Evolutionary conservation across 37 sponge, comb jelly and placozoan species (phyloP).

Genomic region (Theonella swinhoei): DNA sequence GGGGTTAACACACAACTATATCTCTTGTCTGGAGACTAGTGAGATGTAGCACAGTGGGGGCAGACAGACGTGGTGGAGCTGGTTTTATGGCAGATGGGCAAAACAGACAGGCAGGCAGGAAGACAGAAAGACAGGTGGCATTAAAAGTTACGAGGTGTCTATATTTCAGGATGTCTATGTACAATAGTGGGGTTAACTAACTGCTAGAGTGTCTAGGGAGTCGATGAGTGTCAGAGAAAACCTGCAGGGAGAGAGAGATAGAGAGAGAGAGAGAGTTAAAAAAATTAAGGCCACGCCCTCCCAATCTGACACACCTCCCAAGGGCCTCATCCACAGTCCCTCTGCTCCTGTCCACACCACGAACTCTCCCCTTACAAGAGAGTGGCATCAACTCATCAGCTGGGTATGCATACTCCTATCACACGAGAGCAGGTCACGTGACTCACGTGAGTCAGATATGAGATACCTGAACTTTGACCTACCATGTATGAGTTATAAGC

Average conservation of each 20-base stretch:
- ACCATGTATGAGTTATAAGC: constrained; percentile 96
- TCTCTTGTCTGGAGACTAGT: no score
- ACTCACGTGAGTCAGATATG: neutral
- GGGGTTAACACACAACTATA: no score
- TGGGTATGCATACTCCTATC: constrained; percentile 90
- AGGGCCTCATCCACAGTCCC: constrained; percentile 97
- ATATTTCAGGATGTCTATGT: no score
- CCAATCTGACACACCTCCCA: constrained; percentile 60
- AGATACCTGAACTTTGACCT: neutral
- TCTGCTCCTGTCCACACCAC: constrained; percentile 78
- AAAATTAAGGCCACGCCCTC: neutral
- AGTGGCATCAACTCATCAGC: constrained; percentile 98
- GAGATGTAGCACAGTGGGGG: no score
- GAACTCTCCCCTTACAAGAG: constrained; percentile 86
- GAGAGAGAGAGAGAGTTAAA: no score
- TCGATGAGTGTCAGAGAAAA: constrained; percentile 95
- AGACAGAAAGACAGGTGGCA: no score
- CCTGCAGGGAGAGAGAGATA: constrained; percentile 10
- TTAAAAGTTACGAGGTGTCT: no score
- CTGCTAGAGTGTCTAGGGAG: constrained; percentile 91
- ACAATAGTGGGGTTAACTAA: constrained; percentile 27
- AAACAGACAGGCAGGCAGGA: no score
- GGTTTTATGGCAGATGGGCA: no score
- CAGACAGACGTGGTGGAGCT: no score
- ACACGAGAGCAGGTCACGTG: neutral